Percentiles rank a stretch among this genome's conserved stretches.
These are phyloP conservation scores for Brachyptera putata DNA, from an alignment of 2,888 invertebrate genomes.

Conservation along the genomic window DNA sequence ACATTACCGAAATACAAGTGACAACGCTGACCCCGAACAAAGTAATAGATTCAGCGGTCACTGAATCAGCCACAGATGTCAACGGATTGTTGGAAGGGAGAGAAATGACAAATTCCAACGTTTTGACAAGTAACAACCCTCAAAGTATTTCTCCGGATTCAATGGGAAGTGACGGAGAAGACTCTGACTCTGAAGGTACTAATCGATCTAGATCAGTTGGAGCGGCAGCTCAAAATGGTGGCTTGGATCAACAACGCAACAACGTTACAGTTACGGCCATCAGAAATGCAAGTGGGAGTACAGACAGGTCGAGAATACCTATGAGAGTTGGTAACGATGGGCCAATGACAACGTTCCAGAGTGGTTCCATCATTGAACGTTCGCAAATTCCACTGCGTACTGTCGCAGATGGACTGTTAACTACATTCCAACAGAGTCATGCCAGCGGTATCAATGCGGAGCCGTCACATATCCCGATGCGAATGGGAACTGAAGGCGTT, in stretches of 20 bases:
- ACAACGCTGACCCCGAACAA: conserved; percentile 42
- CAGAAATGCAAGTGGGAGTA: conserved; percentile 44
- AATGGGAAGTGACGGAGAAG: conserved; percentile 21
- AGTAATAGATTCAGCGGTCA: background rate
- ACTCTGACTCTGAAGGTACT: background rate
- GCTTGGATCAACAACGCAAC: background rate
- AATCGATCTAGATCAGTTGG: background rate
- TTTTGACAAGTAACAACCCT: too few species aligned
- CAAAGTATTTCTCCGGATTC: conserved; percentile 22
- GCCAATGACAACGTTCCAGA: background rate
- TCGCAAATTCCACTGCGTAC: background rate
- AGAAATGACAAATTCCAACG: too few species aligned
- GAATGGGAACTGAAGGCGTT: background rate
- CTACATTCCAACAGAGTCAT: background rate
- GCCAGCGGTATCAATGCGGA: background rate
- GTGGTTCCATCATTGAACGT: background rate
- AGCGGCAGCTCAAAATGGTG: background rate
- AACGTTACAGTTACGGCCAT: conserved; percentile 38
- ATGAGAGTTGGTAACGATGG: conserved; percentile 38
- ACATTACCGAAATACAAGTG: conserved; percentile 71
- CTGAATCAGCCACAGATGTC: conserved; percentile 25
- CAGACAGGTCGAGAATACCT: conserved; percentile 37
- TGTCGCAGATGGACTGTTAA: background rate
- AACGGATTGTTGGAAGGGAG: background rate
- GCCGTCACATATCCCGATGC: background rate